Percentiles rank a stretch among this genome's conserved stretches.
phyloP scores from a whole-genome alignment of 2,888 invertebrate species.

The Platerodrilus igneus region DNA sequence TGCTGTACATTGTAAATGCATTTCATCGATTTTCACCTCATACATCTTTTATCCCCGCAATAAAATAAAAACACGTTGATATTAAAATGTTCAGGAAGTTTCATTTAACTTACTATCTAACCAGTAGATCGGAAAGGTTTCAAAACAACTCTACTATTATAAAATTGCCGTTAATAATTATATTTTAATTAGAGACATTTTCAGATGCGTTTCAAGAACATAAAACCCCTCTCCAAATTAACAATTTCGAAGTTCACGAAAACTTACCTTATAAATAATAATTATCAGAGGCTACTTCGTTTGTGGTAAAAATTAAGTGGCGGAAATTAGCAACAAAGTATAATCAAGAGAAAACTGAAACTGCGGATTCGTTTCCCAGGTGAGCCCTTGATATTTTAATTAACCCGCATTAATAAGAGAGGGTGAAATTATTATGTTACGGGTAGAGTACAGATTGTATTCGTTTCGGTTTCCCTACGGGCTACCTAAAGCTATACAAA shows the following conservation, averaged over 20 bases:
- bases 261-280: slow-evolving; percentile 43
- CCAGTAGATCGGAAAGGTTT: too few species aligned
- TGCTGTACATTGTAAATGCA: too few species aligned
- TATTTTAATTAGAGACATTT: too few species aligned
- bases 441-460: slow-evolving; percentile 30
- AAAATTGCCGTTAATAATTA: too few species aligned
- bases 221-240: too few species aligned
- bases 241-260: slow-evolving; percentile 40
- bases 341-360: slow-evolving; percentile 42
- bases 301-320: slow-evolving; percentile 44
- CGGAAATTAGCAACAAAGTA: slow-evolving; percentile 42
- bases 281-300: slow-evolving; percentile 43
- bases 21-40: too few species aligned
- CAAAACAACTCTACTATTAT: too few species aligned
- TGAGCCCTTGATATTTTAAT: slow-evolving; percentile 46
- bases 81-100: too few species aligned
- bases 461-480: slow-evolving; percentile 15
- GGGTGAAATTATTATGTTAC: slow-evolving; percentile 39
- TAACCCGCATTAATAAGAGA: slow-evolving; percentile 43
- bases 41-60: too few species aligned
- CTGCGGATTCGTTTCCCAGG: slow-evolving; percentile 41
- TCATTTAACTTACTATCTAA: too few species aligned
- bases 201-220: too few species aligned
- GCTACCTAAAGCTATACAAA: slow-evolving; percentile 10
- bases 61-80: too few species aligned